Base-by-base conservation (phyloP, 2,888 invertebrate genomes). In the Pristionchus maxplancki region DNA sequence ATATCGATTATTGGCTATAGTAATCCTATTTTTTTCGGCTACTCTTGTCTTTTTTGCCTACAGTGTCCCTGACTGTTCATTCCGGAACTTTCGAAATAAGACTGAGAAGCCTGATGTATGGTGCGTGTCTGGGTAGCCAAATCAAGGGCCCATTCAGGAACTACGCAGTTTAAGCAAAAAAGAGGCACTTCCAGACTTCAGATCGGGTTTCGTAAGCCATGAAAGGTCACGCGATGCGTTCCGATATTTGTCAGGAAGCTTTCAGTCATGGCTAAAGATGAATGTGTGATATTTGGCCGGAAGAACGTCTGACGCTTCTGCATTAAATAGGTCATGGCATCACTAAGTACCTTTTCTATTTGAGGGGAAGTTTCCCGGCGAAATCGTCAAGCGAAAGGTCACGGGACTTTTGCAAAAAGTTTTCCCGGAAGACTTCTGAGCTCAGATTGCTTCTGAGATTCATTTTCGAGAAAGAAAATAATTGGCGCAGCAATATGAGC, bases 1-100 rank as follows among this genome's bases (percentile, higher is more conserved):
- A 91, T 74, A 58, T 58, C n/a, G 58, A 58, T n/a, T 58, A n/a
- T n/a, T n/a, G 58, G 9, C 24, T 20, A 58, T 5, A 53, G 20
- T 53, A 20, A 24, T 24, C 58, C 58, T 20, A 58, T 24, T 58
- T 58, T n/a, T n/a, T n/a, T n/a, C n/a, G 58, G 24, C 24, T 4
- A 58, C 2, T n/a, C 8, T n/a, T n/a, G n/a, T n/a, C n/a, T n/a
- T n/a, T n/a, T n/a, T n/a, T n/a, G n/a, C n/a, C n/a, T n/a, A n/a
- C n/a, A n/a, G n/a, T n/a, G n/a, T n/a, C n/a, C n/a, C n/a, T n/a
- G n/a, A n/a, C n/a, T n/a, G n/a, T n/a, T n/a, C n/a, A n/a, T n/a
- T n/a, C n/a, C n/a, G n/a, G n/a, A n/a, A n/a, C n/a, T n/a, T n/a
- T n/a, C n/a, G n/a, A n/a, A n/a, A n/a, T n/a, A n/a, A n/a, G n/a